A percentile compares a stretch with the other conserved stretches of the same genome.
These are phyloP conservation scores for Charanyca ferruginea DNA, from an alignment of 2,888 invertebrate genomes.

Conservation along the genomic window DNA sequence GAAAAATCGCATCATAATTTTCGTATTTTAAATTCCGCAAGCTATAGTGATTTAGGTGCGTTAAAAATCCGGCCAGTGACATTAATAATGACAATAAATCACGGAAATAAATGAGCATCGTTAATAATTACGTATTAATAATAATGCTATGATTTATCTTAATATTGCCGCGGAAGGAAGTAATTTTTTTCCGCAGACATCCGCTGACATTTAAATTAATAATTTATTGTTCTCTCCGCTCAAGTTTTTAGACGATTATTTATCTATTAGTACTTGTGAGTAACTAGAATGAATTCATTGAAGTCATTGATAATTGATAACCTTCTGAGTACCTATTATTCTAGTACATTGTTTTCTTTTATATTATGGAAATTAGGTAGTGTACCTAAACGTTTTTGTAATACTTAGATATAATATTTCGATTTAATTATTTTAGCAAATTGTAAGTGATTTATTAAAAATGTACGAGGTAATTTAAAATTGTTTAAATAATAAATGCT, in stretches of 20 bases:
- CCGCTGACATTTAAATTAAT: neutral
- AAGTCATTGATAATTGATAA: conserved; percentile 30
- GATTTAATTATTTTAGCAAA: neutral
- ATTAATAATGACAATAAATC: conserved; percentile 29
- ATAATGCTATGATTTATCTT: conserved; percentile 16
- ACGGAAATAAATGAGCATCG: conserved; percentile 31
- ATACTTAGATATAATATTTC: no score
- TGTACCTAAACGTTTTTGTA: no score
- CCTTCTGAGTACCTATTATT: no score
- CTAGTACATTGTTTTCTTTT: no score
- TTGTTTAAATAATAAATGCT: neutral
- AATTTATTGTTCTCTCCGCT: neutral
- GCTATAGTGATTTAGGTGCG: conserved; percentile 17
- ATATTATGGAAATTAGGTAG: no score
- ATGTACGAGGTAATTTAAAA: neutral
- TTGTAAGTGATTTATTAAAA: neutral
- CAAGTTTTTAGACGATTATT: neutral
- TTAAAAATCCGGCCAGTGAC: conserved; percentile 12
- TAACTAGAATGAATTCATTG: conserved; percentile 1
- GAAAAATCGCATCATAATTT: conserved; percentile 1
- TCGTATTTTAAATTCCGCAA: conserved; percentile 22
- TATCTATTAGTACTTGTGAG: neutral
- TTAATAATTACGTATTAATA: conserved; percentile 30
- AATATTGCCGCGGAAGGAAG: neutral
- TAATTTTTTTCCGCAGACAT: neutral